Percentiles rank a stretch among this genome's conserved stretches.
phyloP scores from a whole-genome alignment of 2,888 invertebrate species.

The Epirrhoe alternata region DNA sequence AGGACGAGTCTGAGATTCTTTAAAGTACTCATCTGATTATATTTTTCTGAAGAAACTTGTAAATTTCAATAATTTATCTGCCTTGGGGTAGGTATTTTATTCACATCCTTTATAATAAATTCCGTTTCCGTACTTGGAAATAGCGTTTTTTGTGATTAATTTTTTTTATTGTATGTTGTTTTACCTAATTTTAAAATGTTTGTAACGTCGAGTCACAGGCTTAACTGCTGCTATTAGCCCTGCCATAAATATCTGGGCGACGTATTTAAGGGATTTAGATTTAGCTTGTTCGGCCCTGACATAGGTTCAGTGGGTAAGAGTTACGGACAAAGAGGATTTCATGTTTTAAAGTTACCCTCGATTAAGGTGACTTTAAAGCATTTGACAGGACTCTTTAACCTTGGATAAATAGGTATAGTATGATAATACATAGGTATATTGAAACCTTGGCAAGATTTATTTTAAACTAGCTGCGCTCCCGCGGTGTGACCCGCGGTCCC shows the following conservation, averaged over 20 bases:
- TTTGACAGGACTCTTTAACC: constrained; percentile 32
- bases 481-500: too few species aligned
- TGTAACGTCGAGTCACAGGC: constrained; percentile 61
- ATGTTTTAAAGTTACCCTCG: constrained; percentile 57
- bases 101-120: not conserved
- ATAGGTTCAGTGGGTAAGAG: constrained; percentile 71
- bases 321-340: constrained; percentile 57
- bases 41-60: constrained; percentile 52
- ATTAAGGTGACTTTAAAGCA: constrained; percentile 44
- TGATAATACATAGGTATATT: too few species aligned
- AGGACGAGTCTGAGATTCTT: constrained; percentile 70
- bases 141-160: constrained; percentile 1
- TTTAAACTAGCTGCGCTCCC: too few species aligned
- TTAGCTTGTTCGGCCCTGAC: constrained; percentile 75
- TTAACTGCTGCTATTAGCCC: constrained; percentile 77
- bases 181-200: constrained; percentile 48
- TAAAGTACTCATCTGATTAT: constrained; percentile 73
- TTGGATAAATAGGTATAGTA: too few species aligned
- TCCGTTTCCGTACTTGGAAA: not conserved
- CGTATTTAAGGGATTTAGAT: constrained; percentile 80
- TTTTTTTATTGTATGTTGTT: not conserved
- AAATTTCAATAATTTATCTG: constrained; percentile 20
- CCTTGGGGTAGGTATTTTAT: not conserved
- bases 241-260: constrained; percentile 80
- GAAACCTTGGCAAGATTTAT: too few species aligned